Evolutionary conservation across 37 sponge, comb jelly and placozoan genomes (phyloP).

Genomic region (Diacarnus erythraeanus): DNA sequence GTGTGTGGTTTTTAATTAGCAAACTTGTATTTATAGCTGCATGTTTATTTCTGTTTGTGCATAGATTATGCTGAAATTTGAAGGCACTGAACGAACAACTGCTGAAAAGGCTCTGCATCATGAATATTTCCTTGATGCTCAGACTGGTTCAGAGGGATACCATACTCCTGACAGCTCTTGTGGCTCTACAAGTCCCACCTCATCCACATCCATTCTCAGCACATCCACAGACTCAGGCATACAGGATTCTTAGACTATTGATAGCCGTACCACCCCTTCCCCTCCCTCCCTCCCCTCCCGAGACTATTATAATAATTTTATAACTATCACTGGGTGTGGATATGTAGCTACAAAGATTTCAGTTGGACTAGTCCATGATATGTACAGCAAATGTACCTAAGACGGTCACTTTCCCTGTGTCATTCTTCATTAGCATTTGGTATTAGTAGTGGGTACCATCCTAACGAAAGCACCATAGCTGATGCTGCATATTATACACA

Average conservation of each 20-base stretch:
- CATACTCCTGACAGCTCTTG: slow-evolving; percentile 9
- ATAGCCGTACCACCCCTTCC: background rate
- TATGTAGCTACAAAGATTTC: too few species aligned
- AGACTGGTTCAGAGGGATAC: slow-evolving; percentile 18
- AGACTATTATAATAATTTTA: too few species aligned
- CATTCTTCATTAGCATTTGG: too few species aligned
- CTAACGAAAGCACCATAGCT: too few species aligned
- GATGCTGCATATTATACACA: too few species aligned
- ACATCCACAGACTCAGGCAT: slow-evolving; percentile 45
- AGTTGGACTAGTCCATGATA: too few species aligned
- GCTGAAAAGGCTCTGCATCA: slow-evolving; percentile 57
- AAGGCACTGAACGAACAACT: slow-evolving; percentile 40
- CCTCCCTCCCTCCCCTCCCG: background rate
- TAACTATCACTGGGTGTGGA: too few species aligned
- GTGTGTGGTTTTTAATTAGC: too few species aligned
- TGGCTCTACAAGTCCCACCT: slow-evolving; percentile 1
- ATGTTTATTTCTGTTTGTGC: slow-evolving; percentile 10
- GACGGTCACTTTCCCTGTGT: too few species aligned
- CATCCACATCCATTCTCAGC: background rate
- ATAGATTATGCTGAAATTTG: slow-evolving; percentile 60
- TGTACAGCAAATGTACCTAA: too few species aligned
- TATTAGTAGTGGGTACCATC: too few species aligned
- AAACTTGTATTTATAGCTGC: background rate
- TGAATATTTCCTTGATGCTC: slow-evolving; percentile 29
- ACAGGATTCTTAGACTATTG: slow-evolving; percentile 11